phyloP scores from a whole-genome alignment of 2,888 invertebrate species.

The Hipparchia semele region DNA sequence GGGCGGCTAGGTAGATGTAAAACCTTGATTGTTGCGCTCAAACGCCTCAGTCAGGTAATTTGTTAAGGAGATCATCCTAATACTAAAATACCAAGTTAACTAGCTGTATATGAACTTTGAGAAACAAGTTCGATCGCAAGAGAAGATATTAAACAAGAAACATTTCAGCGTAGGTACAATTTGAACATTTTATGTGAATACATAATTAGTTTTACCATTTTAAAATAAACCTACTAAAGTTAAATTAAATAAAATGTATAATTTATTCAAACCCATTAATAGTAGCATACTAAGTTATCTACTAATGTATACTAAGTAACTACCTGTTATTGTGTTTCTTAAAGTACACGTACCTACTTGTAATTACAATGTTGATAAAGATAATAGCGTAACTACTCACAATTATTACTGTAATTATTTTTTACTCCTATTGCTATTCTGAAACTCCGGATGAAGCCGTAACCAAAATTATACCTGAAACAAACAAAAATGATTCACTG shows the following conservation, averaged over 20 bases:
- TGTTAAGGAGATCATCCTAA: conserved; percentile 23
- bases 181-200: not conserved
- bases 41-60: conserved; percentile 12
- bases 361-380: not conserved
- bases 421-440: too few species aligned
- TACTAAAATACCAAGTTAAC: conserved; percentile 7
- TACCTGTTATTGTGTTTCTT: too few species aligned
- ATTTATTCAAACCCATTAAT: too few species aligned
- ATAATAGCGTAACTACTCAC: not conserved
- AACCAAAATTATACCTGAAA: conserved; percentile 33
- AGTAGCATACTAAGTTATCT: too few species aligned
- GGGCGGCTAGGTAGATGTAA: conserved; percentile 29
- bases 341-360: not conserved
- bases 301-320: too few species aligned
- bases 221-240: too few species aligned
- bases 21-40: conserved; percentile 22
- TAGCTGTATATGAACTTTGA: not conserved
- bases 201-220: not conserved
- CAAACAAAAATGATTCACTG: conserved; percentile 26
- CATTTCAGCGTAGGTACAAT: not conserved
- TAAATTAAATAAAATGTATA: too few species aligned
- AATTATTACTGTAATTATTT: not conserved
- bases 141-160: conserved; percentile 1
- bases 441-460: conserved; percentile 3
- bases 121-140: not conserved